Base-by-base conservation (phyloP, 2,888 invertebrate genomes). In the Eumacrocentrus americanus region DNA sequence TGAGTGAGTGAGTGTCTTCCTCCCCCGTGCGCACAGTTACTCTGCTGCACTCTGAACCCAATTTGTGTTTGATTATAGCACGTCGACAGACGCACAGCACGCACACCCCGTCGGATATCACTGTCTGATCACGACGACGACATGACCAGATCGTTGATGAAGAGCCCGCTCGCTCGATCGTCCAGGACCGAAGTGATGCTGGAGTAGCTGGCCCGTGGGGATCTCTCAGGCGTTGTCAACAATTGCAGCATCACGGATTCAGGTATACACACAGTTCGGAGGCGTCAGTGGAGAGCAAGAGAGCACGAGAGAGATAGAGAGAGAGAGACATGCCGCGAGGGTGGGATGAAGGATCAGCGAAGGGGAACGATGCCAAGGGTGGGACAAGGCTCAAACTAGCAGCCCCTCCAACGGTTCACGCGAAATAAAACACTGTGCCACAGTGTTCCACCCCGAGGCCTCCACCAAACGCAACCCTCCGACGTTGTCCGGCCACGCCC, bases 371-470 rank as follows among this genome's bases (percentile, higher is more conserved):
- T 55, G 47, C 9, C 29, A 58, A 62, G 55, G 53, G 53, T 58
- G 64, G 65, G 65, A 68, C 68, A 70, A 69, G 72, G 71, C 69
- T 70, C 73, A 72, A 72, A 71, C 72, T 71, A 71, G 70, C 73
- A 67, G 63, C 63, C 64, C 64, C 64, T 64, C 58, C 62, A 22
- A n/a, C 25, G 4, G 22, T 58, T 63, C 60, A n/a, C 69, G 67
- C 66, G 71, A 79, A 77, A 77, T 77, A 78, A 77, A 75, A 77
- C 72, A 78, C 74, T 72, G 75, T 78, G 74, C 74, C 74, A 76
- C 76, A 77, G 73, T 78, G 74, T 78, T 75, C 63, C 75, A 76
- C 77, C 76, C 78, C 72, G 68, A 60, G 64, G 61, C 63, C 64
- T 66, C 66, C 62, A 65, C 77, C 75, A 77, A 72, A 72, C 67